A percentile compares a stretch with the other conserved stretches of the same genome.
Evolutionary conservation across 1,140 invertebrate genomes (phyloP).

Genomic region (Acromyrmex echinatior): DNA sequence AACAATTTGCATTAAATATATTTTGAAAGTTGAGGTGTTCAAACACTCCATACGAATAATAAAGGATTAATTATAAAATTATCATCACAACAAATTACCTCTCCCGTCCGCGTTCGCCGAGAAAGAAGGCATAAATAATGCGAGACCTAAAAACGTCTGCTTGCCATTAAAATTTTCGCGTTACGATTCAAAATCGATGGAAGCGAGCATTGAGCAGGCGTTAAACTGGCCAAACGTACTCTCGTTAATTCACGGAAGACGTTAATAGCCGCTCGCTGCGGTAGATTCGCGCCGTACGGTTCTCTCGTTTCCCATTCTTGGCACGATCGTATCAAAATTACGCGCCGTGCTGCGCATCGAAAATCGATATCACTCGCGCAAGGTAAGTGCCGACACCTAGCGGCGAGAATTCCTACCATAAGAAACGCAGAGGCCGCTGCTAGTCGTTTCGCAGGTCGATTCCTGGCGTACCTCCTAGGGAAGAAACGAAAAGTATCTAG

Average conservation of each 20-base stretch:
- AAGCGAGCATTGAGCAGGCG: background rate
- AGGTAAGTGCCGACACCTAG: constrained; percentile 37
- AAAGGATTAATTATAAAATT: background rate
- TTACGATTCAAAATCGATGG: background rate
- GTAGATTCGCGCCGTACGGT: background rate
- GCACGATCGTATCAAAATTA: constrained; percentile 19
- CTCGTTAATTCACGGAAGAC: constrained; percentile 17
- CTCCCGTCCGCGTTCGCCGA: background rate
- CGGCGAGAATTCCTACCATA: background rate
- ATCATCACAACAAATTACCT: too few relatives aligned
- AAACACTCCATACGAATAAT: too few relatives aligned
- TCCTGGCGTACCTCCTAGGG: constrained; percentile 17
- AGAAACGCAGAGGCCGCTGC: background rate
- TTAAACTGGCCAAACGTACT: background rate
- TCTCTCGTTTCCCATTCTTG: background rate
- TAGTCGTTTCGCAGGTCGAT: background rate
- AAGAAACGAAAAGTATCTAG: constrained; percentile 57
- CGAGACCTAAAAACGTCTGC: background rate
- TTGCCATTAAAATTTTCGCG: background rate
- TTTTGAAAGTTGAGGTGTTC: too few relatives aligned
- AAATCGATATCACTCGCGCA: constrained; percentile 51
- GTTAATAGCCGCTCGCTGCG: constrained; percentile 14
- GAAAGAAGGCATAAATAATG: background rate
- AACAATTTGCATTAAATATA: too few relatives aligned
- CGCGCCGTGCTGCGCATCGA: constrained; percentile 5